A percentile compares a stretch with the other conserved stretches of the same genome.
Evolutionary conservation across 1,140 invertebrate genomes (phyloP).

Genomic region (Steinernema feltiae): DNA sequence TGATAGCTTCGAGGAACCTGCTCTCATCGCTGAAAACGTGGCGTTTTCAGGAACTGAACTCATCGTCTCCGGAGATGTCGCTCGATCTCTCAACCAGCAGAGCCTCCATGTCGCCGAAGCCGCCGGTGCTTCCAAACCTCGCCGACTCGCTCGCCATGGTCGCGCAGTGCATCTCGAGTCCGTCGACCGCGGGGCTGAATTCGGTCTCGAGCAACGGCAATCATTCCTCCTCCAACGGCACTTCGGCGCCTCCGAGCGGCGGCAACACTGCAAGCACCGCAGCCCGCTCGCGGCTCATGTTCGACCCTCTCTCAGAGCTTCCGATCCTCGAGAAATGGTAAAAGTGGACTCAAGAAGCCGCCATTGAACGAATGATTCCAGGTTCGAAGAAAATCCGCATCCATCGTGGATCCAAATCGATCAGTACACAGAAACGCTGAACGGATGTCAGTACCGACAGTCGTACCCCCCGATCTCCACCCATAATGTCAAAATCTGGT

Average conservation of each 20-base stretch:
- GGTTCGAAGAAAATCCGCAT: conserved; percentile 56
- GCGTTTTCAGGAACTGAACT: neutral
- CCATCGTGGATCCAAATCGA: conserved; percentile 57
- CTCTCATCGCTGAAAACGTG: too few species aligned
- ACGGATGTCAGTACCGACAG: conserved; percentile 47
- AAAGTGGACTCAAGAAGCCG: too few species aligned
- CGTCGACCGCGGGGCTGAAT: neutral
- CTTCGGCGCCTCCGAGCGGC: neutral
- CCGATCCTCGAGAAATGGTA: conserved; percentile 51
- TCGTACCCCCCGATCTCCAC: conserved; percentile 54
- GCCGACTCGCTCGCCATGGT: neutral
- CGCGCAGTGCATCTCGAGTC: neutral
- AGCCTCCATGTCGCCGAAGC: neutral
- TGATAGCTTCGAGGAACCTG: too few species aligned
- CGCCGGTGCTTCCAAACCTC: neutral
- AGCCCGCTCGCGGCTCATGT: conserved; percentile 57
- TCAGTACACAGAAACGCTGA: conserved; percentile 51
- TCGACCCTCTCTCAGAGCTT: conserved; percentile 53
- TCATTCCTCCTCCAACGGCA: conserved; percentile 23
- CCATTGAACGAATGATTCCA: too few species aligned
- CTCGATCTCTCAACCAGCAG: conserved; percentile 1
- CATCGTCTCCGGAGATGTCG: neutral
- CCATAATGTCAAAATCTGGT: conserved; percentile 57
- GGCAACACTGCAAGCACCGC: conserved; percentile 9
- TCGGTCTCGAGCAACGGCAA: conserved; percentile 19